phyloP scores from a whole-genome alignment of 2,113 vertebrate species.

The Otolemur garnettii region DNA sequence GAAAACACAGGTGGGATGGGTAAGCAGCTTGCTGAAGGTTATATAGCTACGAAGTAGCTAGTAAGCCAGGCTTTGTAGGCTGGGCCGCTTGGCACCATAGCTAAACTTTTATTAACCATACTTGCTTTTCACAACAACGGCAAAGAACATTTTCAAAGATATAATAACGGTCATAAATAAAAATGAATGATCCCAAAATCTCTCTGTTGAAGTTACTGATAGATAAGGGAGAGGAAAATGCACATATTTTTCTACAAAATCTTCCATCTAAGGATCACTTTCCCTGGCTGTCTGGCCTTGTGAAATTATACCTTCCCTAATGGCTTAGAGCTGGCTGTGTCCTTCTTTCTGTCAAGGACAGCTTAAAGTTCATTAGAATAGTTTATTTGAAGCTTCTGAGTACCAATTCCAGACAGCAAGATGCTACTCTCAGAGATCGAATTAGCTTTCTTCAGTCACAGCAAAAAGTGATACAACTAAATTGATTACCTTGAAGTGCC shows the following conservation, averaged over 20 bases:
- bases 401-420: slow-evolving; percentile 68
- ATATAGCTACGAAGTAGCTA: background rate
- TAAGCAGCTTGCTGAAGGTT: background rate
- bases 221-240: background rate
- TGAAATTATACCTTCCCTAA: slow-evolving; percentile 70
- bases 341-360: slow-evolving; percentile 70
- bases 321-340: background rate
- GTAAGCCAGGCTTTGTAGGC: background rate
- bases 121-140: background rate
- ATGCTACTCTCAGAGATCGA: slow-evolving; percentile 63
- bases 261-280: slow-evolving; percentile 27
- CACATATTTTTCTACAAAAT: background rate
- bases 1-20: background rate
- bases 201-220: background rate
- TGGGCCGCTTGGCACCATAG: background rate
- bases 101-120: background rate
- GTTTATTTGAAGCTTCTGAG: slow-evolving; percentile 66
- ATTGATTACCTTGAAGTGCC: slow-evolving; percentile 56
- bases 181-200: background rate
- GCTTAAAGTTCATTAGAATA: slow-evolving; percentile 47
- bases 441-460: slow-evolving; percentile 69
- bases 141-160: background rate
- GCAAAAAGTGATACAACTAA: slow-evolving; percentile 50
- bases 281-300: slow-evolving; percentile 46
- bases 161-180: background rate